Percentiles rank a stretch among this genome's conserved stretches.
phyloP scores from a whole-genome alignment of 2,797 vertebrate genomes.

The Amblyraja radiata region DNA sequence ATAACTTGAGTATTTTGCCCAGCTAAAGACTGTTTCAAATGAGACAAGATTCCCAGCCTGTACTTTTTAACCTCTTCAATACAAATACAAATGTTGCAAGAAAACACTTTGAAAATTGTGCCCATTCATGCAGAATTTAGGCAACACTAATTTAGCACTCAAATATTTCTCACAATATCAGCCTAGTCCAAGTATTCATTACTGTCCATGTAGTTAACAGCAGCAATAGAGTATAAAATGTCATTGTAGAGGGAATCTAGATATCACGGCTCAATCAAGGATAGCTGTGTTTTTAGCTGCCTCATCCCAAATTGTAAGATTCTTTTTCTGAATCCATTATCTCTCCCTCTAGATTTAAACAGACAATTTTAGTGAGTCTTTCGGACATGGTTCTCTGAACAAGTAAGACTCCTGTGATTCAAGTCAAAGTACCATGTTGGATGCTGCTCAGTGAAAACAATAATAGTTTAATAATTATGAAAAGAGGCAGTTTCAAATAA shows the following conservation, averaged over 20 bases:
- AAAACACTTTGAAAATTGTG: not conserved
- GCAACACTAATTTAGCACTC: not conserved
- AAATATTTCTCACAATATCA: not conserved
- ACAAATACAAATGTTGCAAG: not conserved
- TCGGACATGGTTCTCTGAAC: too few relatives aligned
- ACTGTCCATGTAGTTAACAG: not conserved
- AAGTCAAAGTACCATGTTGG: too few relatives aligned
- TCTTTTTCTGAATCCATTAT: not conserved
- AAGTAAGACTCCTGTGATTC: too few relatives aligned
- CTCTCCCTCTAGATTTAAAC: too few relatives aligned
- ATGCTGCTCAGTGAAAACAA: too few relatives aligned
- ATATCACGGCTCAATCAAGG: not conserved
- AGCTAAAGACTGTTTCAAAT: not conserved
- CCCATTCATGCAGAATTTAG: not conserved
- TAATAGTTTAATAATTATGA: too few relatives aligned
- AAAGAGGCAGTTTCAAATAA: too few relatives aligned
- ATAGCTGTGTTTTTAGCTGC: not conserved
- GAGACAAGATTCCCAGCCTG: not conserved
- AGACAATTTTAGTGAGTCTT: too few relatives aligned
- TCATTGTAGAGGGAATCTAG: not conserved
- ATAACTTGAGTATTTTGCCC: not conserved
- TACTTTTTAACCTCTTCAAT: constrained; percentile 9
- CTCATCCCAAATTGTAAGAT: not conserved
- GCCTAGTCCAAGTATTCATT: not conserved
- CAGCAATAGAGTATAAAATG: not conserved